Percentiles rank a stretch among this genome's conserved stretches.
Evolutionary conservation across 1,140 invertebrate genomes (phyloP).

Genomic region (Rhagoletis pomonella): DNA sequence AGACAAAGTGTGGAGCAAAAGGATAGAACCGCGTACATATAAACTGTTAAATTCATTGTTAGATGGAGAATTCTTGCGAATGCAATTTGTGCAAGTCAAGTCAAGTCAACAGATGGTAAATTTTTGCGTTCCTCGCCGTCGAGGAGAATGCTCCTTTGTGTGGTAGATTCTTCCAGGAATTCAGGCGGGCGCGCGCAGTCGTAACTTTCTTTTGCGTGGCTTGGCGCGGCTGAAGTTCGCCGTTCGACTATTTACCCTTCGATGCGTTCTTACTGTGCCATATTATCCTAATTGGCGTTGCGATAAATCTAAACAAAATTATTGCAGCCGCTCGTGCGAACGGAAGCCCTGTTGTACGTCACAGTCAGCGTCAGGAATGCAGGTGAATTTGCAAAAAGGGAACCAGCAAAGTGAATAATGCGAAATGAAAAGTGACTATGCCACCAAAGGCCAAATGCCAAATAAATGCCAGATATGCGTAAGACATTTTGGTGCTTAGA

Average conservation of each 20-base stretch:
- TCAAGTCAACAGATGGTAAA: conserved; percentile 22
- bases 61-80: conserved; percentile 15
- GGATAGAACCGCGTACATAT: not conserved
- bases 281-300: conserved; percentile 52
- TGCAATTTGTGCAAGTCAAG: conserved; percentile 27
- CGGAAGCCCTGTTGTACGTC: not conserved
- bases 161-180: conserved; percentile 18
- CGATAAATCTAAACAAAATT: conserved; percentile 53
- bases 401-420: not conserved
- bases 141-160: conserved; percentile 20
- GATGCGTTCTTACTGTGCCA: conserved; percentile 16
- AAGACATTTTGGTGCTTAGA: conserved; percentile 45
- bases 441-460: not conserved
- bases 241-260: not conserved
- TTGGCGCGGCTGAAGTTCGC: not conserved
- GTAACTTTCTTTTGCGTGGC: conserved; percentile 29
- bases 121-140: not conserved
- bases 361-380: conserved; percentile 21
- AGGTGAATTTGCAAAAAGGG: conserved; percentile 19
- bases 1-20: not conserved
- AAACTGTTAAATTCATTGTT: conserved; percentile 14
- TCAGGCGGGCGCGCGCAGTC: not conserved
- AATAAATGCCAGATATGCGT: conserved; percentile 12
- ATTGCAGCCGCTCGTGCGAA: conserved; percentile 48
- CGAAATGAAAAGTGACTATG: not conserved